Percentiles rank a stretch among this genome's conserved stretches.
These are phyloP conservation scores for Heliothis subflexa DNA, from an alignment of 1,140 invertebrate species.

Conservation along the genomic window DNA sequence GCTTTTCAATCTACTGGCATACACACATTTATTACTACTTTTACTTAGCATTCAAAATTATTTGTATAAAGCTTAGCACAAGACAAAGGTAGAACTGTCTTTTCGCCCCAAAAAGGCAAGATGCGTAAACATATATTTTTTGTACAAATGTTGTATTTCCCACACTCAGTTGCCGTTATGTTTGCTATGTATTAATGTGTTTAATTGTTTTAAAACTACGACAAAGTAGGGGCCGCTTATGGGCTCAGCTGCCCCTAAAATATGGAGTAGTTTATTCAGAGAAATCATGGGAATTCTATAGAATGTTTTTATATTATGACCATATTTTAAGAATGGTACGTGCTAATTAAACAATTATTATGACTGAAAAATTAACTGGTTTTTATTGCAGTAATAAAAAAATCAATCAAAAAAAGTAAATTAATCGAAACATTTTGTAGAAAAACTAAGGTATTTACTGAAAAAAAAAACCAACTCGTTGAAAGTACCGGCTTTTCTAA, in stretches of 20 bases:
- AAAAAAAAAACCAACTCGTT: too few relatives aligned
- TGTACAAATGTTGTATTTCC: constrained; percentile 48
- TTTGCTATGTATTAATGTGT: constrained; percentile 64
- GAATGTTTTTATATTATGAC: too few relatives aligned
- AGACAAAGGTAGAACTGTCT: neutral
- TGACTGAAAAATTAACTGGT: too few relatives aligned
- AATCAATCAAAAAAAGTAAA: too few relatives aligned
- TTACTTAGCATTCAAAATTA: neutral
- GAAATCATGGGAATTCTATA: constrained; percentile 6
- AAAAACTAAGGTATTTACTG: too few relatives aligned
- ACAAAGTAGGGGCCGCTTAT: constrained; percentile 57
- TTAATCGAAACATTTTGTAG: too few relatives aligned
- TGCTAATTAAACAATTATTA: too few relatives aligned
- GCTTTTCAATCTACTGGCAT: too few relatives aligned
- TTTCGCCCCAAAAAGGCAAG: neutral
- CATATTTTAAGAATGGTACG: too few relatives aligned
- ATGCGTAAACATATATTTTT: constrained; percentile 17
- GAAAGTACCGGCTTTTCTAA: too few relatives aligned
- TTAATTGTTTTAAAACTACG: constrained; percentile 71
- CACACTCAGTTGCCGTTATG: constrained; percentile 59
- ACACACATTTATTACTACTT: too few relatives aligned
- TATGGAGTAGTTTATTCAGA: constrained; percentile 55
- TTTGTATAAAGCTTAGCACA: neutral
- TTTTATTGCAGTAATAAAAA: too few relatives aligned
- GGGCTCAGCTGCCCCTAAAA: constrained; percentile 59